Conservation (phyloP, 2,113 vertebrate species). For the Bubo blakistoni region DNA sequence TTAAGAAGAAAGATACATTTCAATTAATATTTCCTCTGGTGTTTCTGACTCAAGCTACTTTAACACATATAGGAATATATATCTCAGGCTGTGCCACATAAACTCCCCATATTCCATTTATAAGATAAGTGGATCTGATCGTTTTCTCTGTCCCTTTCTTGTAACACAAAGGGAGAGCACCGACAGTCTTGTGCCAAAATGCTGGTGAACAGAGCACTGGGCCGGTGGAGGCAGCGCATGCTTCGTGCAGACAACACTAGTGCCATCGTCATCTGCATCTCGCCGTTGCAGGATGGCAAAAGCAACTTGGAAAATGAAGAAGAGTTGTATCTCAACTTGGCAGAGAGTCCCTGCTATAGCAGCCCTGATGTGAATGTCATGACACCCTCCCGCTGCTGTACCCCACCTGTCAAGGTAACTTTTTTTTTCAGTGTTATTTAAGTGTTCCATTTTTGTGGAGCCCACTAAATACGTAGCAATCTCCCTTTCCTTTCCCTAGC, state of each 20-base stretch:
- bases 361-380: constrained; percentile 70
- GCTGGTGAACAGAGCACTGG: constrained; percentile 87
- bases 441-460: background rate
- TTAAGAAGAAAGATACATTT: background rate
- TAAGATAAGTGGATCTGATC: background rate
- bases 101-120: background rate
- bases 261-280: constrained; percentile 91
- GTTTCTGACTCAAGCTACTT: background rate
- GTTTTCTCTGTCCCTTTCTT: background rate
- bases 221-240: constrained; percentile 95
- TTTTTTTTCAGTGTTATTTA: background rate
- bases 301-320: constrained; percentile 80
- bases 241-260: constrained; percentile 97
- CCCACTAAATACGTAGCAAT: rapidly evolving
- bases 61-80: rapidly evolving
- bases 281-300: constrained; percentile 70
- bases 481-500: background rate
- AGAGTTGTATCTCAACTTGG: constrained; percentile 86
- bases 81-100: background rate
- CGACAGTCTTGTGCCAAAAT: constrained; percentile 88
- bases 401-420: constrained; percentile 81
- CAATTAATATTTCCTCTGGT: background rate
- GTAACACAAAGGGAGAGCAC: constrained; percentile 79
- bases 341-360: constrained; percentile 79
- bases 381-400: constrained; percentile 80